Evolutionary conservation across 2,797 vertebrate species (phyloP).

Genomic region (Pteronotus mesoamericanus): DNA sequence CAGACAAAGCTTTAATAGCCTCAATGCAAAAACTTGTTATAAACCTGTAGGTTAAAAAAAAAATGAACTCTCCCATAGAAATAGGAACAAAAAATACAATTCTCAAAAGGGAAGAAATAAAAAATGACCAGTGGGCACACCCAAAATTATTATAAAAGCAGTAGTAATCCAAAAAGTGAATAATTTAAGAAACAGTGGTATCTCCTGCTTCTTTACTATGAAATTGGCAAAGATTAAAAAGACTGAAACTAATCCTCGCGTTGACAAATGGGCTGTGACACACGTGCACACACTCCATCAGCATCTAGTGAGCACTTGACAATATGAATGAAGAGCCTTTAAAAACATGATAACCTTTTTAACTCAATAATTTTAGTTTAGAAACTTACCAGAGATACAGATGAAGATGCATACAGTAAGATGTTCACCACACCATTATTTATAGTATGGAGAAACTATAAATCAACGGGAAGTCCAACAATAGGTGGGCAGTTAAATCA

Average conservation of each 20-base stretch:
- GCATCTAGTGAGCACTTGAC: background rate
- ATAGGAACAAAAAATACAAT: background rate
- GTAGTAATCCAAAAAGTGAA: background rate
- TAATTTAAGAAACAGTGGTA: background rate
- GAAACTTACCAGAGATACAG: constrained; percentile 54
- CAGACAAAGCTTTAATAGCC: background rate
- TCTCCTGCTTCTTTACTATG: background rate
- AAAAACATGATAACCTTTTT: constrained; percentile 57
- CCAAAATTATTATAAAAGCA: background rate
- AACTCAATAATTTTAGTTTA: constrained; percentile 60
- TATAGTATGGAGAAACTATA: constrained; percentile 28
- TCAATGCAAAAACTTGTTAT: background rate
- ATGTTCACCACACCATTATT: constrained; percentile 64
- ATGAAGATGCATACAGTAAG: constrained; percentile 31
- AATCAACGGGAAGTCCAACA: constrained; percentile 51
- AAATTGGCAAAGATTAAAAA: background rate
- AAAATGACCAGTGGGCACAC: background rate
- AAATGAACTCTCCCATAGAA: background rate
- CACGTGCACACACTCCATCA: background rate
- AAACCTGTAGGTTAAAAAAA: background rate
- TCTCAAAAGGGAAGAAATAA: constrained; percentile 21
- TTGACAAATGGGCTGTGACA: background rate
- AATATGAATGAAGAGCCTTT: constrained; percentile 58
- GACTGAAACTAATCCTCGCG: background rate
- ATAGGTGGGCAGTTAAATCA: constrained; percentile 38